Base-by-base conservation (phyloP, 2,888 invertebrate genomes). In the Griposia aprilina region DNA sequence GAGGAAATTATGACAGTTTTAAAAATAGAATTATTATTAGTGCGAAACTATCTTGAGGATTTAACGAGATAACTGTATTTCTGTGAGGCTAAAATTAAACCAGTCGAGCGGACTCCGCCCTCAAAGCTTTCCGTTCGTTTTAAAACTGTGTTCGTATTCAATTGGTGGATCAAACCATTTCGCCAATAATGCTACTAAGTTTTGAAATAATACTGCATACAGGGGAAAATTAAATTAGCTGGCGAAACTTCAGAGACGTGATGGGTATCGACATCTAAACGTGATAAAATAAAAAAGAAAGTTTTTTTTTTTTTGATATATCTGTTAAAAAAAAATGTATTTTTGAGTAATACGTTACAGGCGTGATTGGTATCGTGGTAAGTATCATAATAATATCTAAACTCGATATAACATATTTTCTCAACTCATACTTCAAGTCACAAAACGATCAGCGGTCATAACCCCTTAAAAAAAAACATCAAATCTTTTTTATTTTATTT, bases 41-140 rank as follows among this genome's bases (percentile, higher is more conserved):
- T 78, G 84, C 85, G 85, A 87, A 90, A 86, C 84, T 87, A 87
- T 86, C 79, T 87, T 82, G 76, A 84, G 78, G 77, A 88, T 87
- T 88, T 89, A 80, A 89, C 85, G 87, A 84, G 83, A 86, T 88
- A 78, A 79, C 86, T 85, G 85, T 90, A 89, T 88, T 88, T 89
- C 85, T 87, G 84, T 70, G 76, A 74, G 65, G 78, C 85, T 89
- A 91, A 88, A 88, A 81, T 84, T 88, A 89, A 82, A 85, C 70
- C 67, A 65, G 81, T 74, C 74, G 74, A 67, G 74, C 67, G 83
- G 87, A 87, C 82, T 88, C 70, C 83, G 88, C 76, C 74, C 84
- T 68, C 83, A 57, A 48, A 60, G 71, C 57, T 52, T 66, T 82
- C 76, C 70, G 69, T 78, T 81, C 81, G 80, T 77, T 74, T 74